Percentiles rank a stretch among this genome's conserved stretches.
These are phyloP conservation scores for Panurus biarmicus DNA, from an alignment of 2,113 vertebrate species.

Conservation along the genomic window DNA sequence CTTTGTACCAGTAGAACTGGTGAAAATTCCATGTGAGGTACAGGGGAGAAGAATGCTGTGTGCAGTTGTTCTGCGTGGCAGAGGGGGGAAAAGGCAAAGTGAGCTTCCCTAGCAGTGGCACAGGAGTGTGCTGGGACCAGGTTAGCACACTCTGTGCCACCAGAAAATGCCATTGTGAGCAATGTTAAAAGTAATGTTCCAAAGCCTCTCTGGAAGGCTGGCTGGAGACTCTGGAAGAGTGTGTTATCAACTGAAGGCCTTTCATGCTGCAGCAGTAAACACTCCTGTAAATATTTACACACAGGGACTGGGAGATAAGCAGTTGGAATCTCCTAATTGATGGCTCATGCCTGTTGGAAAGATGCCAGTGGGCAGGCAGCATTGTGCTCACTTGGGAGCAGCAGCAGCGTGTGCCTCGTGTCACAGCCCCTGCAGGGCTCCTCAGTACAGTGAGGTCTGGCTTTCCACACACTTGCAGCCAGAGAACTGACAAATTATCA, in stretches of 20 bases:
- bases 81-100: neutral
- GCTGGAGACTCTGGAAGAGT: neutral
- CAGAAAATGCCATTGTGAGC: neutral
- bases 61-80: rapidly evolving
- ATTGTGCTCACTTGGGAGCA: neutral
- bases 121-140: neutral
- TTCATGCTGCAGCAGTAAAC: neutral
- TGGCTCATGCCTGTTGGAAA: neutral
- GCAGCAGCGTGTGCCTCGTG: rapidly evolving
- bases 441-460: neutral
- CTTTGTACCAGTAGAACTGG: neutral
- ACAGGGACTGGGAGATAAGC: neutral
- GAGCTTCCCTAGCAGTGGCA: neutral
- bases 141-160: neutral
- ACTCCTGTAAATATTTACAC: neutral
- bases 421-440: neutral
- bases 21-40: neutral
- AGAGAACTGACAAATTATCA: neutral
- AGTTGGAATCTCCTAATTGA: neutral
- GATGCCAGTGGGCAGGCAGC: neutral
- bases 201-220: neutral
- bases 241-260: neutral
- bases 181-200: neutral
- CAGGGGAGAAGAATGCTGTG: neutral
- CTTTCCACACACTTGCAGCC: neutral